phyloP scores from a whole-genome alignment of 2,797 vertebrate genomes.

The Anniella stebbinsi region DNA sequence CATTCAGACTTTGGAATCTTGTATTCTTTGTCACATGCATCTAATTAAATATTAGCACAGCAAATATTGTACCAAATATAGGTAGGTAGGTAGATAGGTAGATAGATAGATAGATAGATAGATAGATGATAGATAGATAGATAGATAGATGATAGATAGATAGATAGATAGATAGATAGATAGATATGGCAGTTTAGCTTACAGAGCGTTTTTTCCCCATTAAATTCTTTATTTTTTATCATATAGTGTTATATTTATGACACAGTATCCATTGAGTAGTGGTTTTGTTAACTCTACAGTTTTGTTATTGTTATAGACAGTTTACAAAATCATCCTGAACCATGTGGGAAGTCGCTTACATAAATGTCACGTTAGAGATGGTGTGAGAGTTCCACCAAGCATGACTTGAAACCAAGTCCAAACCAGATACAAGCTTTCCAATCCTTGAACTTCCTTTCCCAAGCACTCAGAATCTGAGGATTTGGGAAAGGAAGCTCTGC shows the following conservation, averaged over 20 bases:
- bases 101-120: no score
- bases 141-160: no score
- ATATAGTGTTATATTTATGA: not conserved
- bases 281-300: not conserved
- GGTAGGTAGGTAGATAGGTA: no score
- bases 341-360: not conserved
- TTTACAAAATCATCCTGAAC: not conserved
- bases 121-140: no score
- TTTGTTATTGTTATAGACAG: not conserved
- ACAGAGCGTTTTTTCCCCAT: not conserved
- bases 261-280: not conserved
- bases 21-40: not conserved
- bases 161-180: no score
- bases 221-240: slow-evolving; percentile 32
- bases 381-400: not conserved
- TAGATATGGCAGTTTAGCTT: not conserved
- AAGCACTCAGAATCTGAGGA: not conserved
- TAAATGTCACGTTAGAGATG: not conserved
- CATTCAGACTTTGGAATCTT: not conserved
- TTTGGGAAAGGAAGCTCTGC: not conserved
- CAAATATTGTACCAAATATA: slow-evolving; percentile 24
- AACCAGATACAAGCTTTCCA: not conserved
- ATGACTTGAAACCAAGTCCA: not conserved
- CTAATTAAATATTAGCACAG: slow-evolving; percentile 1
- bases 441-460: not conserved